Evolutionary conservation across 2,113 vertebrate genomes (phyloP), one percentile per base, ranked within the genome.

Genomic region (Alethe diademata): DNA sequence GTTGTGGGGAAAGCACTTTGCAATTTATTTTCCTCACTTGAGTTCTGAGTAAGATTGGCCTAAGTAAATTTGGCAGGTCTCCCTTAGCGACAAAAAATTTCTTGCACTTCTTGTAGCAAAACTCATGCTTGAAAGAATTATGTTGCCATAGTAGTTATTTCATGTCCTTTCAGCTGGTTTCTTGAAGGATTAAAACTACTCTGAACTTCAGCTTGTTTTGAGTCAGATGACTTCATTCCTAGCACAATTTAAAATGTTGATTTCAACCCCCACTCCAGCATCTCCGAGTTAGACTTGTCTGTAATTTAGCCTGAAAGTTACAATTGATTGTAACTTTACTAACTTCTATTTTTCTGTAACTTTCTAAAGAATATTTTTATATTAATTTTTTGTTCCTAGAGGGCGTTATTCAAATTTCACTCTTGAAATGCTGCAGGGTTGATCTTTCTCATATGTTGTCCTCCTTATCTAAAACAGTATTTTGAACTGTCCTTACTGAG

Each of bases 101-200:
- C 82, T 82, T 89, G 57, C 23, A 50, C 61, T 93, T 88, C 76
- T 88, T 75, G 72, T 57, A 78, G 78, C 43, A 88, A 48, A 91
- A 84, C 75, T 97, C 96, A 96, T 95, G 89, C 69, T 95, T 94
- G 73, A 66, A 94, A 96, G 95, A 91, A 94, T 97, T 97, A 96
- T 84, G 94, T 97, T 97, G 95, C 95, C 94, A 96, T 93, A 92
- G 95, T 75, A 92, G 78, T 94, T 89, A 73, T 40, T 97, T 90
- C 60, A 65, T 74, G 54, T 73, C 70, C 91, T 95, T 93, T 96
- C 76, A 86, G 26, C 76, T 78, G 53, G 17, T 89, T 94, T 84
- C 50, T 84, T 91, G 58, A 92, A 94, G 93, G 93, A 96, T 97
- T 97, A 97, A 96, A 96, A 87, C 54, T 54, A 19, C 71, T 96